Conservation (phyloP, 2,888 invertebrate species). For the Aphodius granarius region DNA sequence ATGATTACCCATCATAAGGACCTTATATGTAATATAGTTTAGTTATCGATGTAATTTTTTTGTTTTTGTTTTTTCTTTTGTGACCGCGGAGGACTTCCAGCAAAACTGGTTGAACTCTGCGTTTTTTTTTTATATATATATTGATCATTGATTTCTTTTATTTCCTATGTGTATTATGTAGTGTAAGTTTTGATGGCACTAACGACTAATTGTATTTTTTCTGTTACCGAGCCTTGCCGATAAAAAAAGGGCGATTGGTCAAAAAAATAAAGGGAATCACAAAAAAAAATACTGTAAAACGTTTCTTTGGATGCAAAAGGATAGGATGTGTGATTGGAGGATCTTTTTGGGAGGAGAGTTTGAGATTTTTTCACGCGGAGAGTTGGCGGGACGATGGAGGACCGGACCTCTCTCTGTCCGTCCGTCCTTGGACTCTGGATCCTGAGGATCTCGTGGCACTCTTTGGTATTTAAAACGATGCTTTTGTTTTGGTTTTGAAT, state of each 20-base stretch:
- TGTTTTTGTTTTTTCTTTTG: background rate
- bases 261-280: slow-evolving; percentile 19
- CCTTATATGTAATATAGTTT: background rate
- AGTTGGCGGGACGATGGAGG: background rate
- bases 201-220: slow-evolving; percentile 28
- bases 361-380: background rate
- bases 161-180: background rate
- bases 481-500: slow-evolving; percentile 19
- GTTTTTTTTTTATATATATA: background rate
- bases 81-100: background rate
- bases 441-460: background rate
- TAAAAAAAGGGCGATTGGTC: slow-evolving; percentile 7
- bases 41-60: background rate
- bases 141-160: background rate
- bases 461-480: slow-evolving; percentile 18
- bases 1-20: background rate
- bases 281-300: slow-evolving; percentile 8
- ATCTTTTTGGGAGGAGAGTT: background rate
- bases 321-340: background rate
- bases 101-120: background rate
- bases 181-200: slow-evolving; percentile 17
- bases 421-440: background rate
- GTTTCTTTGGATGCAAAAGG: slow-evolving; percentile 19
- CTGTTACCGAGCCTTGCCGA: slow-evolving; percentile 31
- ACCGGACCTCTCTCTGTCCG: background rate